Evolutionary conservation across 2,888 invertebrate genomes (phyloP).

Genomic region (Leptarthrus brevirostris): DNA sequence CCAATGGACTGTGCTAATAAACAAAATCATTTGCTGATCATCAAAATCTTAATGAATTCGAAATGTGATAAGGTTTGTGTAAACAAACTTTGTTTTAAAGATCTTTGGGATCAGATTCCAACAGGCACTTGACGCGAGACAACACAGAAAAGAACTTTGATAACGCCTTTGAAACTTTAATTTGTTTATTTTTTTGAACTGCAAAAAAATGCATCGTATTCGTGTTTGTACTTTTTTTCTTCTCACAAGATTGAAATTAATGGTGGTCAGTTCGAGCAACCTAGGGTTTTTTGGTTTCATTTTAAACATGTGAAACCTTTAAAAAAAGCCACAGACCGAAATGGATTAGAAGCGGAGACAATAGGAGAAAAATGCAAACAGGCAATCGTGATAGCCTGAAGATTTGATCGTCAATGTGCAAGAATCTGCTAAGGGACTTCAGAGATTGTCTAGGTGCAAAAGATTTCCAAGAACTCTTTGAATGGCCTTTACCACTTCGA

Average conservation of each 20-base stretch:
- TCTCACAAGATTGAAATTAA: slow-evolving; percentile 26
- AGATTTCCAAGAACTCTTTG: slow-evolving; percentile 39
- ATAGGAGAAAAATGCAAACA: slow-evolving; percentile 4
- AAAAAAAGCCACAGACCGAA: neutral
- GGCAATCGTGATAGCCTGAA: neutral
- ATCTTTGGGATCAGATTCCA: neutral
- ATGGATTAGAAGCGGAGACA: slow-evolving; percentile 6
- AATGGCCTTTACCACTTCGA: too few species aligned
- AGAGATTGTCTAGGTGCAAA: neutral
- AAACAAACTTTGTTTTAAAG: slow-evolving; percentile 25
- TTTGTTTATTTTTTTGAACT: neutral
- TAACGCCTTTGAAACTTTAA: slow-evolving; percentile 17
- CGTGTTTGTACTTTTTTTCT: neutral
- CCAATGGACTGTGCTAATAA: slow-evolving; percentile 3
- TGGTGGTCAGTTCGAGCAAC: slow-evolving; percentile 21
- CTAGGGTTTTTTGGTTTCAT: neutral
- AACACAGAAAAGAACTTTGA: neutral
- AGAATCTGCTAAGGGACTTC: slow-evolving; percentile 23
- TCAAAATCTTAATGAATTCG: slow-evolving; percentile 14
- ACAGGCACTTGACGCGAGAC: neutral
- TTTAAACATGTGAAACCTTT: slow-evolving; percentile 11
- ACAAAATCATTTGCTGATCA: slow-evolving; percentile 1
- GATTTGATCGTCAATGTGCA: neutral
- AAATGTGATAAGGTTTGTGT: slow-evolving; percentile 2
- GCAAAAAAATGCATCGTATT: slow-evolving; percentile 19